Percentiles rank a stretch among this genome's conserved stretches.
Conservation (phyloP, 2,888 invertebrate genomes). For the Orthosia incerta region DNA sequence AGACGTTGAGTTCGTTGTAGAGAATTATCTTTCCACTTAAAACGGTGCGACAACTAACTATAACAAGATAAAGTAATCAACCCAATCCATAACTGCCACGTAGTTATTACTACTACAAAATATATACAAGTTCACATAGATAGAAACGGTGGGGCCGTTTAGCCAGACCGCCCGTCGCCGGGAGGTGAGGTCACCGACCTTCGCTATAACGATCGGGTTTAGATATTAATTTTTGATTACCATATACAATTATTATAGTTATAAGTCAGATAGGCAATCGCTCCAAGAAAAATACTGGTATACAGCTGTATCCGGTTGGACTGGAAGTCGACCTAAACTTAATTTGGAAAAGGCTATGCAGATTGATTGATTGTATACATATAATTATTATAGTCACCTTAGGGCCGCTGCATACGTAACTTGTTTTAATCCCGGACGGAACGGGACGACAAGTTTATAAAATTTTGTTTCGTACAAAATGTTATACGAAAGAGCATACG, state of each 20-base stretch:
- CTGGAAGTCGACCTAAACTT: too few species aligned
- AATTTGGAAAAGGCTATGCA: too few species aligned
- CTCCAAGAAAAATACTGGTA: too few species aligned
- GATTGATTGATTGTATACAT: too few species aligned
- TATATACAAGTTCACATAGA: conserved; percentile 13
- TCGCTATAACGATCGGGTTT: conserved; percentile 40
- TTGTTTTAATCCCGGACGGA: too few species aligned
- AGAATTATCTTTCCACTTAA: neutral
- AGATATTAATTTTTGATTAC: conserved; percentile 40
- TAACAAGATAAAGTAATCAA: neutral
- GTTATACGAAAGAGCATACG: too few species aligned
- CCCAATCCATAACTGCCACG: conserved; percentile 1
- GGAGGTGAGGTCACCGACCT: conserved; percentile 58
- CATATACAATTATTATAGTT: conserved; percentile 17
- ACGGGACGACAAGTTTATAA: too few species aligned
- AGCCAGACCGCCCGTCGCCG: conserved; percentile 71
- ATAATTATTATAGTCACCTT: neutral
- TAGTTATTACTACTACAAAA: conserved; percentile 3
- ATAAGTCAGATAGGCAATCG: too few species aligned
- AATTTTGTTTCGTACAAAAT: too few species aligned
- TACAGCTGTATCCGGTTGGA: too few species aligned
- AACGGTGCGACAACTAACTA: neutral
- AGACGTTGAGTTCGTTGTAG: too few species aligned
- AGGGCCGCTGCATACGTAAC: too few species aligned
- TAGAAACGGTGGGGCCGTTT: conserved; percentile 24